Conservation (phyloP, 37 sponge, comb jelly and placozoan species). For the Mnemiopsis leidyi region DNA sequence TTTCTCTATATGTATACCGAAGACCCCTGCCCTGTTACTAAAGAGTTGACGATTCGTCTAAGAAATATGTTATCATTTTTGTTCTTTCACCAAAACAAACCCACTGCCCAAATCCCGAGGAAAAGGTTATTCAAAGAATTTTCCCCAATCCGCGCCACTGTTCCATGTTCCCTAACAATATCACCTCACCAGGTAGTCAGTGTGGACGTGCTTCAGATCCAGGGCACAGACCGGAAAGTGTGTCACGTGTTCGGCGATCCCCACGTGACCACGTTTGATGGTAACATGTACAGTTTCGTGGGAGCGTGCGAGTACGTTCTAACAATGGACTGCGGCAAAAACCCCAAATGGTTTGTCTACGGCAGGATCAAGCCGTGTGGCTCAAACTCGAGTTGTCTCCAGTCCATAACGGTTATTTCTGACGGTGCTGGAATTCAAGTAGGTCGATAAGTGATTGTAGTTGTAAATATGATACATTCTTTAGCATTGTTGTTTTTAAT, state of each 20-base stretch:
- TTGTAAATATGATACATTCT: too few species aligned
- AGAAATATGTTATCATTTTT: too few species aligned
- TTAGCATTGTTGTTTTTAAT: too few species aligned
- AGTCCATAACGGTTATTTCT: background rate
- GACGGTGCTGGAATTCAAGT: background rate
- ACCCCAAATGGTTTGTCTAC: conserved; percentile 18
- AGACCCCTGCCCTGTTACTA: too few species aligned
- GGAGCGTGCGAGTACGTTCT: conserved; percentile 22
- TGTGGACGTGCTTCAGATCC: conserved; percentile 12
- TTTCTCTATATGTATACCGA: too few species aligned
- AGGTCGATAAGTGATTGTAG: too few species aligned
- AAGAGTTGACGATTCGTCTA: too few species aligned
- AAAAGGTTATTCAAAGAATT: too few species aligned
- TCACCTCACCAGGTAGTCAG: background rate
- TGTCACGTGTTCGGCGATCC: conserved; percentile 55
- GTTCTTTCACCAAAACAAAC: too few species aligned
- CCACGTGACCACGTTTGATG: conserved; percentile 34
- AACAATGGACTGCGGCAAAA: conserved; percentile 3
- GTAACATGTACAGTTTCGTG: conserved; percentile 41
- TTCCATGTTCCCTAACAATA: too few species aligned
- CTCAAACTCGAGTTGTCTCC: background rate
- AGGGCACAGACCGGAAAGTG: background rate
- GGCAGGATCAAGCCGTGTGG: conserved; percentile 4
- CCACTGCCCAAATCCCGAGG: too few species aligned
- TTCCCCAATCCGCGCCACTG: too few species aligned